These are phyloP conservation scores for Sebastes variabilis DNA, from an alignment of 2,797 vertebrate species.

Conservation along the genomic window DNA sequence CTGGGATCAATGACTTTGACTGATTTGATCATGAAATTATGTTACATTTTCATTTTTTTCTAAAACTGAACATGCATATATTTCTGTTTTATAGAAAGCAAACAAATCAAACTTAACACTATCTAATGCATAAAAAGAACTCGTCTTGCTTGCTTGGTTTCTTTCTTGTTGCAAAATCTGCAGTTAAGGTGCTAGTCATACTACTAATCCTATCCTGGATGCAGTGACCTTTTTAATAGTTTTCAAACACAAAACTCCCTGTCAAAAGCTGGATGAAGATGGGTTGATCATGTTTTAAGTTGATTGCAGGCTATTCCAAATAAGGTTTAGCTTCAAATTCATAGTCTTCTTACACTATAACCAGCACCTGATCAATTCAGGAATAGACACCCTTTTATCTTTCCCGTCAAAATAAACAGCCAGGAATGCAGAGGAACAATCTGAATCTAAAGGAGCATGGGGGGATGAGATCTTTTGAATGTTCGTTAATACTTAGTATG, in stretches of 20 bases:
- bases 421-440: constrained; percentile 51
- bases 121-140: not conserved
- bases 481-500: constrained; percentile 60
- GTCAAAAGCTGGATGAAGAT: not conserved
- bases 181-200: not conserved
- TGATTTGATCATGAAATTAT: constrained; percentile 7
- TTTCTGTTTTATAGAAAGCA: not conserved
- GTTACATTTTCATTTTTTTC: not conserved
- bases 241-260: not conserved
- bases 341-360: not conserved
- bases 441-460: constrained; percentile 13
- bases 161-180: not conserved
- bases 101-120: not conserved
- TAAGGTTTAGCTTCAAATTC: not conserved
- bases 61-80: not conserved
- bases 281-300: not conserved
- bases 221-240: not conserved
- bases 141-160: not conserved
- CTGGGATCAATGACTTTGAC: constrained; percentile 41
- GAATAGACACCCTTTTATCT: constrained; percentile 6
- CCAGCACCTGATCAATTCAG: not conserved
- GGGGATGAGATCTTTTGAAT: constrained; percentile 39
- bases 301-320: not conserved
- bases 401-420: constrained; percentile 33
- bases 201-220: not conserved